Conservation (phyloP, 2,888 invertebrate genomes). For the Anagyrus pseudococci region DNA sequence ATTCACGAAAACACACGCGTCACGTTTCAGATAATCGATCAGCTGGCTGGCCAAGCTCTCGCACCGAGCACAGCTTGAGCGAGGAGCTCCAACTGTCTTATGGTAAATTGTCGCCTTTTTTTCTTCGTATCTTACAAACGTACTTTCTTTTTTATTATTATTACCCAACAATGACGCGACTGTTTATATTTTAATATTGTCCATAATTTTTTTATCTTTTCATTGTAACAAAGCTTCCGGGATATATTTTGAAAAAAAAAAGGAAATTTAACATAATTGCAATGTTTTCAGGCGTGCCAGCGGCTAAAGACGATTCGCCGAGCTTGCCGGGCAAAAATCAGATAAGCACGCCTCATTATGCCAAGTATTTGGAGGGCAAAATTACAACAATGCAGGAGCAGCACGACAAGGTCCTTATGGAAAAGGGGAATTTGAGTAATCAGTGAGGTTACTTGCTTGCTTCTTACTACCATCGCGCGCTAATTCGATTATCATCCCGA, state of each 20-base stretch:
- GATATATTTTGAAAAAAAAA: not conserved
- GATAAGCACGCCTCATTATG: slow-evolving; percentile 15
- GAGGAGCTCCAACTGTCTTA: slow-evolving; percentile 4
- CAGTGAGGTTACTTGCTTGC: slow-evolving; percentile 45
- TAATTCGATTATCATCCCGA: too few relatives aligned
- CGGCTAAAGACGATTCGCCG: slow-evolving; percentile 7
- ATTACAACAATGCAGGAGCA: slow-evolving; percentile 48
- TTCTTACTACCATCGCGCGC: too few relatives aligned
- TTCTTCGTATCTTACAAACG: too few relatives aligned
- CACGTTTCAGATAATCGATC: slow-evolving; percentile 12
- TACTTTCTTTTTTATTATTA: too few relatives aligned
- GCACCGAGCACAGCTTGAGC: slow-evolving; percentile 8
- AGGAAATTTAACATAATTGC: not conserved
- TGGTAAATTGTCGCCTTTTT: not conserved
- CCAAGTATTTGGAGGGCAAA: slow-evolving; percentile 46
- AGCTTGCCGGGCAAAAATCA: slow-evolving; percentile 1
- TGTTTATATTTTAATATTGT: too few relatives aligned
- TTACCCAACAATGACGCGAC: too few relatives aligned
- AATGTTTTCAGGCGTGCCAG: too few relatives aligned
- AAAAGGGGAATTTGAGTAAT: slow-evolving; percentile 46
- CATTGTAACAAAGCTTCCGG: too few relatives aligned
- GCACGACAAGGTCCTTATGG: slow-evolving; percentile 48
- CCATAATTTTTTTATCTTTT: too few relatives aligned
- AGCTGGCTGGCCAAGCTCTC: slow-evolving; percentile 3
- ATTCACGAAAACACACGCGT: too few relatives aligned